Conservation (phyloP, 2,888 invertebrate genomes). For the Eupithecia tripunctaria region DNA sequence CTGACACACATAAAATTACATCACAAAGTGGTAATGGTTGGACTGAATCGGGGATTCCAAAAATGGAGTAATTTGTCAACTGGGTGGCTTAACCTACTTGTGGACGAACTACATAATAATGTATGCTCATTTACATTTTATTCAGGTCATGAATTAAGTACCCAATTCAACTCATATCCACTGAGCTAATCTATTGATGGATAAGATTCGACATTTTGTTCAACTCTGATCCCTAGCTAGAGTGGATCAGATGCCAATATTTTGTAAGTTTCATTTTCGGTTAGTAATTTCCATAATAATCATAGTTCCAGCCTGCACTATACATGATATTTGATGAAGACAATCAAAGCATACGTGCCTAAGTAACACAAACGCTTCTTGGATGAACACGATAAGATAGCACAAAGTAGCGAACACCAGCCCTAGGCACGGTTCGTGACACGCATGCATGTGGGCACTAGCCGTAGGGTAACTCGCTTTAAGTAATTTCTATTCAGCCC, state of each 20-base stretch:
- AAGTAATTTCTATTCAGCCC: slow-evolving; percentile 72
- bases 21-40: slow-evolving; percentile 6
- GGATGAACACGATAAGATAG: neutral
- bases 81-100: neutral
- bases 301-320: neutral
- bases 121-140: neutral
- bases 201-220: neutral
- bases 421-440: slow-evolving; percentile 61
- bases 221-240: neutral
- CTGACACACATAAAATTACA: slow-evolving; percentile 11
- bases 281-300: neutral
- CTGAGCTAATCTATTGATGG: neutral
- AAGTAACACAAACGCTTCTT: neutral
- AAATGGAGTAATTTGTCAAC: neutral
- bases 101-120: neutral
- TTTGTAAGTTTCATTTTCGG: neutral
- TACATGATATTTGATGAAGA: neutral
- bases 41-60: slow-evolving; percentile 2
- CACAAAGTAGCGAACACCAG: slow-evolving; percentile 20
- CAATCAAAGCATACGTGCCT: slow-evolving; percentile 5
- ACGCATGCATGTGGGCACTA: slow-evolving; percentile 57
- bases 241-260: neutral
- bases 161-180: neutral
- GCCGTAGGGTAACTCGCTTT: slow-evolving; percentile 57
- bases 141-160: neutral